A percentile compares a stretch with the other conserved stretches of the same genome.
phyloP scores from a whole-genome alignment of 2,113 vertebrate genomes.

The Catharus bicknelli region DNA sequence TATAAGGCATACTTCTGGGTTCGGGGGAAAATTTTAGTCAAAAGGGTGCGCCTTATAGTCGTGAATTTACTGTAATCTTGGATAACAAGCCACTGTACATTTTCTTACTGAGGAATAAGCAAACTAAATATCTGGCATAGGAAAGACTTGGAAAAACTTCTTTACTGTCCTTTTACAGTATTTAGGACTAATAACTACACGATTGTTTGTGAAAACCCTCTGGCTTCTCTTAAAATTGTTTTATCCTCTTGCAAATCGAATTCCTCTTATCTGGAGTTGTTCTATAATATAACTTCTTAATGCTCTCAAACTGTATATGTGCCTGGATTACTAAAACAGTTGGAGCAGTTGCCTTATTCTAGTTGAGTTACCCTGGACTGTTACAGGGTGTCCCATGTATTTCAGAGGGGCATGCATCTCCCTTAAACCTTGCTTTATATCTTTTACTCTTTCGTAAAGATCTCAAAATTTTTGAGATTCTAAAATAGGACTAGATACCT shows the following conservation, averaged over 20 bases:
- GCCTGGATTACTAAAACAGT: neutral
- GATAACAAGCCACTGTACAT: neutral
- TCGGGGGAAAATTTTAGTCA: too few species aligned
- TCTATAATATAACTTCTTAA: neutral
- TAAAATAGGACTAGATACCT: neutral
- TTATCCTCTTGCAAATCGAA: constrained; percentile 1
- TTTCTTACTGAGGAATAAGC: neutral
- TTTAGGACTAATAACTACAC: neutral
- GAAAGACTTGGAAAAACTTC: neutral
- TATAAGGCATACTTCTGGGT: too few species aligned
- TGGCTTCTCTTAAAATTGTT: neutral
- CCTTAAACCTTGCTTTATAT: neutral
- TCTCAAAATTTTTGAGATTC: neutral
- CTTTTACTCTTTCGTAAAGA: neutral
- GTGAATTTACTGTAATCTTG: neutral
- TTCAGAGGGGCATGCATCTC: neutral
- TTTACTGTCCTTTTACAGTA: neutral
- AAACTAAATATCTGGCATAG: neutral
- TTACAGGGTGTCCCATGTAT: neutral
- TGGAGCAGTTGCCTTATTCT: neutral
- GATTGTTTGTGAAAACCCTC: neutral
- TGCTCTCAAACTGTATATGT: neutral
- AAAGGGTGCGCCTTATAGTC: too few species aligned
- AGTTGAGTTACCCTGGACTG: neutral
- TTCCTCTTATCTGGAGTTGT: neutral